Conservation (phyloP, 2,113 vertebrate species). For the mouse (Mus musculus) region GRCm39 chr1:77688001-77688500, state of each 20-base stretch:
- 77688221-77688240: conserved; percentile 63
- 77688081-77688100: conserved; percentile 60
- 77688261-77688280: conserved; percentile 64
- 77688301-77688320: background rate
- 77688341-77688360: background rate
- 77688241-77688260: conserved; percentile 51
- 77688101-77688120: conserved; percentile 53
- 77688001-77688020: background rate
- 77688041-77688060: background rate
- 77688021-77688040: background rate
- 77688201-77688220: conserved; percentile 48
- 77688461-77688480: background rate
- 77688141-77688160: conserved; percentile 73
- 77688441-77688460: background rate
- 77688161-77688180: conserved; percentile 24
- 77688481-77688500: background rate
- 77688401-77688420: background rate
- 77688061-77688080: conserved; percentile 42
- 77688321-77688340: background rate
- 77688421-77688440: background rate
- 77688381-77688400: background rate
- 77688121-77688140: conserved; percentile 57
- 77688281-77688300: background rate
- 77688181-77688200: conserved; percentile 71
- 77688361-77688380: background rate